Base-by-base conservation (phyloP, 2,797 vertebrate genomes). In the Characodon lateralis region DNA sequence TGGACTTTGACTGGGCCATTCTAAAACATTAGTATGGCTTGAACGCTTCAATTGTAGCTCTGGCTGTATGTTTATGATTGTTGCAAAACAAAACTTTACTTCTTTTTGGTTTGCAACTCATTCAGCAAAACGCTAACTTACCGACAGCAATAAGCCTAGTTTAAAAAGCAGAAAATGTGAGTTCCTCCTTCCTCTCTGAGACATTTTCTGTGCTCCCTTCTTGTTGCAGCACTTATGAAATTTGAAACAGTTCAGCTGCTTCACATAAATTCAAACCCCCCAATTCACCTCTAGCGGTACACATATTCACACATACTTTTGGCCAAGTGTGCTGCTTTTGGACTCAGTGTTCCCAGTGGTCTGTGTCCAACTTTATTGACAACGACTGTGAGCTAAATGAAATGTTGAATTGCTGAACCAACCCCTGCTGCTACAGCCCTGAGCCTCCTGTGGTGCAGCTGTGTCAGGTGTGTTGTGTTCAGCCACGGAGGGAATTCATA, bases 361-460 rank as follows among this genome's bases (percentile, higher is more conserved):
- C 73, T 69, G 78, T 66, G 80, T 88, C 82, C 82, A 88, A 87
- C 81, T 83, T 87, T 85, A 80, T 73, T 87, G 84, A 74, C 79
- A 83, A 73, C 41, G 18, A 83, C 88, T 88, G 48, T 50, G 81
- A 85, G 83, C 72, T 76, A 81, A 91, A 82, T 82, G 70, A 91
- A 90, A 79, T 76, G 86, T 80, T 1, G 78, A 79, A 80, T 80
- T 72, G 81, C 88, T 85, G 73, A 88, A 81, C 55, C 59, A 72
- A 83, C 81, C 80, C 83, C 85, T 84, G 82, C 85, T 88, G 86
- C 82, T 79, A 43, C 77, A 68, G 81, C 77, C 53, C 83, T 68
- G 73, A 35, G 31, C 77, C 79, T 87, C 89, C 81, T 87, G 74
- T 43, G 66, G 81, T 55, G 84, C 83, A 90, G 89, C 87, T 93